A percentile compares a stretch with the other conserved stretches of the same genome.
phyloP scores from a whole-genome alignment of 64 coral and sea anemone species.

The Cladopsammia gracilis region DNA sequence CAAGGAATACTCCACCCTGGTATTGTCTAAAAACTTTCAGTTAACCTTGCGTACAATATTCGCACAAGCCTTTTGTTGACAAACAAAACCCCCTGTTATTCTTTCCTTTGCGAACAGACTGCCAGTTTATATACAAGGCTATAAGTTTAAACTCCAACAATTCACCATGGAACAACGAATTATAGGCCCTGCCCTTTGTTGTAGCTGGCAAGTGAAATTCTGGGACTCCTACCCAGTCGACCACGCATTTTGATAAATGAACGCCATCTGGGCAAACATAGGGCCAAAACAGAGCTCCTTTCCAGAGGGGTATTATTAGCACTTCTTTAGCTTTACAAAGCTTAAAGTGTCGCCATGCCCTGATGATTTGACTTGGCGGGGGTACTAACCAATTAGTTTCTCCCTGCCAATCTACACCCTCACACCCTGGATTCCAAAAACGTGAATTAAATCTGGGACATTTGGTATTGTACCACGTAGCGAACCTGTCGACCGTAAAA shows the following conservation, averaged over 20 bases:
- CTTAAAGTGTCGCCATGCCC: background rate
- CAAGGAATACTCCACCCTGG: background rate
- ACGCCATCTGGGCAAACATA: background rate
- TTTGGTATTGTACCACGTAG: constrained; percentile 51
- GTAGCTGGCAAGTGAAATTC: too few species aligned
- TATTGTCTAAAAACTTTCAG: too few species aligned
- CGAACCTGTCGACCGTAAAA: constrained; percentile 54
- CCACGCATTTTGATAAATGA: background rate
- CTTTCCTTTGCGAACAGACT: background rate
- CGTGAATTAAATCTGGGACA: constrained; percentile 43
- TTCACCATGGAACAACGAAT: constrained; percentile 8
- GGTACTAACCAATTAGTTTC: background rate
- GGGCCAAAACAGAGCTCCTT: background rate
- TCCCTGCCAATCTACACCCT: constrained; percentile 37
- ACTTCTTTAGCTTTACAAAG: background rate
- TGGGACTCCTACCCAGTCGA: background rate
- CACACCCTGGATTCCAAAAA: constrained; percentile 55
- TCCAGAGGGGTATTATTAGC: background rate
- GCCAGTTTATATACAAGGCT: constrained; percentile 15
- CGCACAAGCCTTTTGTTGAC: background rate
- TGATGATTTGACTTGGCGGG: background rate
- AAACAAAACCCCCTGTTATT: constrained; percentile 6
- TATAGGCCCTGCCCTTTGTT: background rate
- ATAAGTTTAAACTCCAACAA: constrained; percentile 1
- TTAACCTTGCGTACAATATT: background rate